phyloP scores from a whole-genome alignment of 2,797 vertebrate genomes.

The Hyperoplus lanceolatus region DNA sequence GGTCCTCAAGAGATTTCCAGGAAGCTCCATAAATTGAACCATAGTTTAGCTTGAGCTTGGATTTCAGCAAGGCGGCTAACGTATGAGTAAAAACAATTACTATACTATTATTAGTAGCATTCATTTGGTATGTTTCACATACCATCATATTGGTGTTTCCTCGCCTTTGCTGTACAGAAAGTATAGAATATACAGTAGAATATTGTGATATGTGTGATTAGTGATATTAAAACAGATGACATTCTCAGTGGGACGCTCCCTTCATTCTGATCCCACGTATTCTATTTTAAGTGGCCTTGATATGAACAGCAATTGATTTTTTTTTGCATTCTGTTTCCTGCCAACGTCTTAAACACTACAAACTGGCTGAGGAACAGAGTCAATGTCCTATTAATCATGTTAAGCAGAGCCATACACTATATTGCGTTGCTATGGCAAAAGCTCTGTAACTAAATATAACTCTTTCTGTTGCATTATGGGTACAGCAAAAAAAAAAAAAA shows the following conservation, averaged over 20 bases:
- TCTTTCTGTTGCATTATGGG: neutral
- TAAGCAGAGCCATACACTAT: neutral
- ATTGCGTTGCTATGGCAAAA: neutral
- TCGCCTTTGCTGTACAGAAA: neutral
- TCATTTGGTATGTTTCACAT: neutral
- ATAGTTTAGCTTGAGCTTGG: neutral
- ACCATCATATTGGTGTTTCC: neutral
- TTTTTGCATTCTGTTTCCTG: neutral
- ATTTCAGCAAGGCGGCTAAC: neutral
- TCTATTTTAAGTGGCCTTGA: neutral
- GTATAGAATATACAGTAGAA: neutral
- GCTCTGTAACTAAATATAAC: neutral
- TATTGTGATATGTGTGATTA: neutral
- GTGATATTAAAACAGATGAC: neutral
- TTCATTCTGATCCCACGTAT: neutral
- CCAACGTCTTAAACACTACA: neutral
- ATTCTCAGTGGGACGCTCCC: neutral
- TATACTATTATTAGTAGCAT: neutral
- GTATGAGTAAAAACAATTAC: neutral
- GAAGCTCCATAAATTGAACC: neutral
- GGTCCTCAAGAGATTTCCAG: slow-evolving; percentile 1
- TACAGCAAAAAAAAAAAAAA: neutral
- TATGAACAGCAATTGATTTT: neutral
- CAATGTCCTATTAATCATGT: slow-evolving; percentile 1
- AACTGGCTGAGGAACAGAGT: neutral